Conservation (phyloP, 1,140 invertebrate genomes). For the Dolichoris vasculosae region DNA sequence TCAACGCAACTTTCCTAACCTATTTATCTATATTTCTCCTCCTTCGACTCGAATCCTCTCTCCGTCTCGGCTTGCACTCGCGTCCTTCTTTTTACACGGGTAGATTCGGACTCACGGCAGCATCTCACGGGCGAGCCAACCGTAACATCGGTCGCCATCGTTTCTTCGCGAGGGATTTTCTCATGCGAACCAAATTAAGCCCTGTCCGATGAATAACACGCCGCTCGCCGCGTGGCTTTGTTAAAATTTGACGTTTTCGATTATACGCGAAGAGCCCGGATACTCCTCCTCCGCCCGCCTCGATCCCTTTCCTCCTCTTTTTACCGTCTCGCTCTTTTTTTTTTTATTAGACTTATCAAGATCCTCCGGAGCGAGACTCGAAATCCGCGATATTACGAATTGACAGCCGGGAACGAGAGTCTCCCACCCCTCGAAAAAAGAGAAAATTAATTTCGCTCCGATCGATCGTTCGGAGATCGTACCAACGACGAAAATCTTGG, state of each 20-base stretch:
- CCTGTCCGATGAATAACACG: conserved; percentile 73
- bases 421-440: not conserved
- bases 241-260: conserved; percentile 72
- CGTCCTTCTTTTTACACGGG: conserved; percentile 18
- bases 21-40: conserved; percentile 44
- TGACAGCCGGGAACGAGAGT: conserved; percentile 50
- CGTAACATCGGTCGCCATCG: conserved; percentile 39
- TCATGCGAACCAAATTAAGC: conserved; percentile 73
- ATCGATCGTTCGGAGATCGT: conserved; percentile 17
- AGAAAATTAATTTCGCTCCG: conserved; percentile 21
- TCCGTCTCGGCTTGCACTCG: not conserved
- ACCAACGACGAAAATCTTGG: not conserved
- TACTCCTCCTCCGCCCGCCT: conserved; percentile 39
- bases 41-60: conserved; percentile 15
- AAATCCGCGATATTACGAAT: conserved; percentile 48
- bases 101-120: conserved; percentile 27
- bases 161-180: conserved; percentile 57
- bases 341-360: conserved; percentile 52
- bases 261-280: conserved; percentile 60
- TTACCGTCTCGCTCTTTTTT: conserved; percentile 1
- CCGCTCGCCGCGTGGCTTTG: conserved; percentile 63
- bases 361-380: conserved; percentile 20
- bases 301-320: not conserved
- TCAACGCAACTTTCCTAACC: conserved; percentile 38
- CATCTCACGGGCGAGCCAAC: not conserved